Evolutionary conservation across 1,140 invertebrate species (phyloP), one percentile per base, ranked within the genome.

Genomic region (Bombus waltoni): DNA sequence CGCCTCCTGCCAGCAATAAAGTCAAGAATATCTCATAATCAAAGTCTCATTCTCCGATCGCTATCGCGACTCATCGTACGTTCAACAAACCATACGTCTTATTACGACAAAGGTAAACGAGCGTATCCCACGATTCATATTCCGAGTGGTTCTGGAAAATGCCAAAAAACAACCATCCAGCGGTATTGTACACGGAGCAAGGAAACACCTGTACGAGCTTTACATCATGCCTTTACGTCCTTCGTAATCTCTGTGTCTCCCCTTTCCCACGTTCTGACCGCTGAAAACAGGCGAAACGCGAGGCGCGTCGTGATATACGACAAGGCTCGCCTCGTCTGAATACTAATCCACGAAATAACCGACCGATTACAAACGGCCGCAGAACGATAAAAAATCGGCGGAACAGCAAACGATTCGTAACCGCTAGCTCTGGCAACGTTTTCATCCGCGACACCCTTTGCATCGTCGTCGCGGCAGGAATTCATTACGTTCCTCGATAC

Each of bases 331-430:
- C 76, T 65, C 76, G 53, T 78, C 38, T 40, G 76, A 78, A 78
- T 78, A 78, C 76, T 65, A 78, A 78, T 78, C 59, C 59, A 44
- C 59, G 76, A 78, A 78, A 77, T 77, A 78, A 65, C 40, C 76
- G 42, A 78, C 18, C 59, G 44, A 74, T 74, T 74, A 74, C 42
- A 11, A 47, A 47, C n/a, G 44, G 38, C 5, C 10, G 10, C n/a
- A 18, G n/a, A 18, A 11, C 59, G 76, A 18, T 38, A 38, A 59
- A 59, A 78, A 78, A 78, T 78, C 59, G 40, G 4, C 35, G 59
- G 9, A 32, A 77, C 18, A 4, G 35, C 53, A n/a, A 53, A 28
- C 74, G 35, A 25, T 28, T 44, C 4, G 68, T 40, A 13, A 11
- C 38, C 11, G 22, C 8, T 38, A 22, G 68, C 35, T 38, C 18